Evolutionary conservation across 35 echinoderm and acorn worm species (phyloP), one percentile per base, ranked within the genome.

Genomic region (Antedon bifida): DNA sequence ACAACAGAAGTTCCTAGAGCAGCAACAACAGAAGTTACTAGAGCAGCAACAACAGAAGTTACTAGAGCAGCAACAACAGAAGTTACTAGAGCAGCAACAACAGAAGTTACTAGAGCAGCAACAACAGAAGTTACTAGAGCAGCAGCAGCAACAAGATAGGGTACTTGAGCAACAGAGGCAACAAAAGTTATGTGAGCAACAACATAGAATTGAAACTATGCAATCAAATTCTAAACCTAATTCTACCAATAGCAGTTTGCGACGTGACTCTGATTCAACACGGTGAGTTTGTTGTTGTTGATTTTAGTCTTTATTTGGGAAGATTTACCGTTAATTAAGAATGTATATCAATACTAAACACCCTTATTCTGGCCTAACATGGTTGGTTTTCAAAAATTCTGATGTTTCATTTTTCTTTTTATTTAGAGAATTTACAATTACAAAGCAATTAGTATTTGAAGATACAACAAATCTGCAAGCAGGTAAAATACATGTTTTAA

Each of bases 401-500:
- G n/a, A 8, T 42, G 14, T 42, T 42, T 42, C n/a, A 42, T 42
- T 42, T 12, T 78, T 35, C 3, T 78, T 13, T 16, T 80, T 36
- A 0, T 39, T 12, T 30, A 86, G 76, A 26, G 84, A 86, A 17
- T 78, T 78, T 46, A 86, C 84, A 46, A 77, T 86, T 3, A 86
- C 84, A 79, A 51, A 51, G 39, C 74, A 79, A 39, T 35, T 86
- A 32, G 36, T 77, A 8, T 86, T 78, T 86, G 84, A 86, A 79
- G 84, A 86, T 30, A 86, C 84, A 45, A 78, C 16, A 45, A 77
- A 33, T 30, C 83, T 75, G 17, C 30, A 14, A 35, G 23, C 34
- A 77, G 34, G 76, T 35, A 77, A 16, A 35, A 64, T 64, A 8
- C 9, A 14, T 14, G 4, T 7, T 14, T 42, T 4, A 42, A 42